These are phyloP conservation scores for Nomada ferruginata DNA, from an alignment of 2,888 invertebrate species.

Conservation along the genomic window DNA sequence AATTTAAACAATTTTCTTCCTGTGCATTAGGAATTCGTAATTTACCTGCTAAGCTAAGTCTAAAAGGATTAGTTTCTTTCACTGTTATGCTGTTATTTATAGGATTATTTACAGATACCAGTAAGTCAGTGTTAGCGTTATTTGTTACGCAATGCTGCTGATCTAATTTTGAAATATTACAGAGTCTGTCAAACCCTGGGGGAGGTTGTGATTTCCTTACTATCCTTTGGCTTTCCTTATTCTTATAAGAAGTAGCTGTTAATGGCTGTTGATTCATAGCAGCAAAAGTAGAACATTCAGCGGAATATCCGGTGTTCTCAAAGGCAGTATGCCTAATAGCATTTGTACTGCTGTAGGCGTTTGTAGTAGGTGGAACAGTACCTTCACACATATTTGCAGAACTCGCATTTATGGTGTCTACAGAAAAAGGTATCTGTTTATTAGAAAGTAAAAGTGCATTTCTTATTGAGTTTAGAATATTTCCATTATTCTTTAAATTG, in stretches of 20 bases:
- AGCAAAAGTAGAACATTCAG: too few species aligned
- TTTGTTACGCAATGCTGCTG: not conserved
- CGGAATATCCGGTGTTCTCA: not conserved
- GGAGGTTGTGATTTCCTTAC: not conserved
- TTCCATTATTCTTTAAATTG: not conserved
- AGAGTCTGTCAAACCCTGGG: slow-evolving; percentile 1
- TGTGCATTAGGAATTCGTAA: slow-evolving; percentile 17
- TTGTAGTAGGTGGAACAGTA: not conserved
- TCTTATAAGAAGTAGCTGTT: not conserved
- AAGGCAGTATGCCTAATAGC: not conserved
- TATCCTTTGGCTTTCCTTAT: not conserved
- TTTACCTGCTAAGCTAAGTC: slow-evolving; percentile 16
- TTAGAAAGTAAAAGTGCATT: not conserved
- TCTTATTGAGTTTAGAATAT: not conserved
- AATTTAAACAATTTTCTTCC: not conserved
- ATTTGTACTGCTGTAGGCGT: not conserved
- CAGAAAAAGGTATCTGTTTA: not conserved
- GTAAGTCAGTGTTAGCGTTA: not conserved
- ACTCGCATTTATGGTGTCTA: not conserved
- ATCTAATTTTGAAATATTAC: not conserved
- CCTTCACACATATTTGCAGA: not conserved
- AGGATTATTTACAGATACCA: not conserved
- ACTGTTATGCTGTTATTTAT: not conserved
- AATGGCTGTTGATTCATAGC: not conserved
- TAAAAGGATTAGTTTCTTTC: slow-evolving; percentile 65